Conservation (phyloP, 2,797 vertebrate genomes). For the Enteromius afrohamiltoni region DNA sequence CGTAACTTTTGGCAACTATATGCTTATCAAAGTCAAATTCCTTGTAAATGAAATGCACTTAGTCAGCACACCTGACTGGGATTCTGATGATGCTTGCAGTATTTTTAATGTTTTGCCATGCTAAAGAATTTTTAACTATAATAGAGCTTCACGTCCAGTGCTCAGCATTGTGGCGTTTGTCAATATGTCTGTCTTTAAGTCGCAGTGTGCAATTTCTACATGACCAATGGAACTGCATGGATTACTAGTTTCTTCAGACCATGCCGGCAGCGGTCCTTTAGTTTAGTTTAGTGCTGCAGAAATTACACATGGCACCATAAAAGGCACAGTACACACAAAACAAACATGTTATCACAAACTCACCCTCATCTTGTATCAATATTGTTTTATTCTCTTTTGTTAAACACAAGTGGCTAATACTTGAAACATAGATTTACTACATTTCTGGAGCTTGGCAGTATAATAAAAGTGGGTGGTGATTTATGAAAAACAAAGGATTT, state of each 20-base stretch:
- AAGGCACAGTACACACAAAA: background rate
- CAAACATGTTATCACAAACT: background rate
- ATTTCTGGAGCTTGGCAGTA: background rate
- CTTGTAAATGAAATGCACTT: slow-evolving; percentile 21
- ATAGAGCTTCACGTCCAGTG: slow-evolving; percentile 6
- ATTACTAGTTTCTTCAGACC: background rate
- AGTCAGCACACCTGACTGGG: slow-evolving; percentile 22
- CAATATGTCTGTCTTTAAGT: slow-evolving; percentile 22
- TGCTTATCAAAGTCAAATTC: slow-evolving; percentile 41
- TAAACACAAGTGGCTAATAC: background rate
- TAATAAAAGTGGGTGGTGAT: slow-evolving; percentile 9
- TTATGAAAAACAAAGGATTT: slow-evolving; percentile 2
- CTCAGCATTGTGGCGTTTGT: slow-evolving; percentile 15
- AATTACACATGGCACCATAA: background rate
- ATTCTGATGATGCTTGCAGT: slow-evolving; percentile 25
- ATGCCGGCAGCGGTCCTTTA: background rate
- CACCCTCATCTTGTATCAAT: background rate
- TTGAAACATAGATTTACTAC: background rate
- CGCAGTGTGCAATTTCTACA: background rate
- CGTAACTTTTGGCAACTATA: slow-evolving; percentile 27
- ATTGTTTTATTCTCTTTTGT: background rate
- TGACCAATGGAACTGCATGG: background rate
- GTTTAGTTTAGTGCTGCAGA: background rate
- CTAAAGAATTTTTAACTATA: slow-evolving; percentile 22
- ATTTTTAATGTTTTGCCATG: slow-evolving; percentile 24